Evolutionary conservation across 2,113 vertebrate genomes (phyloP), one percentile per base, ranked within the genome.

Genomic region (Nycticebus coucang): DNA sequence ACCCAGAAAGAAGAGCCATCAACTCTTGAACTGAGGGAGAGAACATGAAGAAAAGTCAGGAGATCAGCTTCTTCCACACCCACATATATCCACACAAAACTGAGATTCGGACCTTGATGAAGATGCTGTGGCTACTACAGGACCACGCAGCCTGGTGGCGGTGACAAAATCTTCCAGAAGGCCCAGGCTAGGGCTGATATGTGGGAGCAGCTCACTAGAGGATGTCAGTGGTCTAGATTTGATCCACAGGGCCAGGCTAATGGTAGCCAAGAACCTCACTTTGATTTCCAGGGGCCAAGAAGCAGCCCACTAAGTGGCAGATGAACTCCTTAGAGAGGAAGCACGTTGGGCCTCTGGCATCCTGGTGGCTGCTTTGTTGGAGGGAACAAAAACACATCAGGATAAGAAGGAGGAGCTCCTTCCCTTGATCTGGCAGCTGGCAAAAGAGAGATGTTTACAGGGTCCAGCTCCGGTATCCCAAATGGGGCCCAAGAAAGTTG

Each of bases 331-430:
- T 68, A 30, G 74, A 62, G 26, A 74, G 57, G 0, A 5, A 62
- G 4, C 7, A 3, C 3, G 26, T 5, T 26, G 4, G n/a, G 22
- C 11, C 41, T 82, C 57, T 10, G 1, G 1, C 24, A 13, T n/a
- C 41, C 30, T 26, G 50, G 21, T 13, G 75, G 37, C 24, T 89
- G 4, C 72, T 45, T 64, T 18, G 1, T 1, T 74, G 14, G 60
- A 24, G 33, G 35, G 26, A 93, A 45, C 8, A 80, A 74, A 80
- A 74, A 17, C 30, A 66, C 50, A 74, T 7, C 18, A 66, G 35
- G n/a, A 45, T 64, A n/a, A 30, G 66, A 69, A 69, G 78, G 74
- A 50, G 55, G 5, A 37, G 13, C 24, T 57, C 8, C 72, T 74
- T 57, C 24, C 9, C 59, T 59, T 80, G 15, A 18, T 2, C 53